Evolutionary conservation across 1,140 invertebrate genomes (phyloP).

Genomic region (Mizuhopecten yessoensis): DNA sequence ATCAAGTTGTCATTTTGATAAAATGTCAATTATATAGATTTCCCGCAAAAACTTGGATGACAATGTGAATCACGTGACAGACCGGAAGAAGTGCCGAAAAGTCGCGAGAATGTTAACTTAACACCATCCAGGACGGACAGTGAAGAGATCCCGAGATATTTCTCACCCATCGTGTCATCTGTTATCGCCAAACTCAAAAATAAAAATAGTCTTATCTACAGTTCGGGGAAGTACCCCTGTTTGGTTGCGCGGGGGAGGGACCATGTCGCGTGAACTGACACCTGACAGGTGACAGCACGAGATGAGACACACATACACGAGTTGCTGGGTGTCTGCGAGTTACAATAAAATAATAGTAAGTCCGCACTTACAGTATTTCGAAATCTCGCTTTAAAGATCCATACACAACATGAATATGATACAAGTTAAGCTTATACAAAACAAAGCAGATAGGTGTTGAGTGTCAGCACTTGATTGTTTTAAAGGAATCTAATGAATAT

Average conservation of each 20-base stretch:
- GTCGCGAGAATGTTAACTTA: not conserved
- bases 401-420: not conserved
- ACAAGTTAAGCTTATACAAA: too few relatives aligned
- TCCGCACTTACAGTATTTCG: not conserved
- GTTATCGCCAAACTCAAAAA: conserved; percentile 37
- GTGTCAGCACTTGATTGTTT: too few relatives aligned
- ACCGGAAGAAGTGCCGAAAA: not conserved
- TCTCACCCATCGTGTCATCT: not conserved
- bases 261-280: not conserved
- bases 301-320: not conserved
- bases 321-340: not conserved
- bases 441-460: too few relatives aligned
- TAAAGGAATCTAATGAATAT: too few relatives aligned
- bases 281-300: not conserved
- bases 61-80: not conserved
- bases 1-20: too few relatives aligned
- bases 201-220: conserved; percentile 36
- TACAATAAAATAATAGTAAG: not conserved
- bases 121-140: not conserved
- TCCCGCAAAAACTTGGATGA: not conserved
- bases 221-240: conserved; percentile 11
- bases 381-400: not conserved
- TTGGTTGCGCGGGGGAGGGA: not conserved
- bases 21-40: not conserved
- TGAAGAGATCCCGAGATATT: conserved; percentile 6